phyloP scores from a whole-genome alignment of 2,113 vertebrate genomes.

The Sturnira hondurensis region DNA sequence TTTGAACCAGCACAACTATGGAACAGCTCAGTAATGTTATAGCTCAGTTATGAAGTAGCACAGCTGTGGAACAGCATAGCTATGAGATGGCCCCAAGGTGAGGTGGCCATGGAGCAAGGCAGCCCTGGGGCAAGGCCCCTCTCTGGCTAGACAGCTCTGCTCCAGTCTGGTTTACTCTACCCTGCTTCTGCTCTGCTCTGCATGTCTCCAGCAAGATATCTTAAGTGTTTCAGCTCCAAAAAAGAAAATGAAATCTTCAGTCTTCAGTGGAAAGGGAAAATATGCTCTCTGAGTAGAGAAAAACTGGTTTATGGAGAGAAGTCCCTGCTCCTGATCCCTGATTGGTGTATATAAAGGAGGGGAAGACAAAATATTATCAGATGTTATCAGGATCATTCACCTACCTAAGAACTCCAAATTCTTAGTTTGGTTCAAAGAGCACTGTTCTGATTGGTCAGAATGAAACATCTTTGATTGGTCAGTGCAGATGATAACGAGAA shows the following conservation, averaged over 20 bases:
- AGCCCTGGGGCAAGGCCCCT: neutral
- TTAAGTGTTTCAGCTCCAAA: neutral
- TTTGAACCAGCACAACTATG: neutral
- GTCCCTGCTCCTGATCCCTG: too few species aligned
- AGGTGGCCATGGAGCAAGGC: neutral
- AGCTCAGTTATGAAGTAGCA: neutral
- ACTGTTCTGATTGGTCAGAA: neutral
- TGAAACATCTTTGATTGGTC: neutral
- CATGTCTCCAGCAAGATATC: neutral
- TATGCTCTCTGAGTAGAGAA: neutral
- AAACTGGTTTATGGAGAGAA: too few species aligned
- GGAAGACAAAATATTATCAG: too few species aligned
- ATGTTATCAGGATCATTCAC: too few species aligned
- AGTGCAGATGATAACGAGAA: neutral
- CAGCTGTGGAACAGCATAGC: neutral
- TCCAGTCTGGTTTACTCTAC: neutral
- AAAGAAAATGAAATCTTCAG: neutral
- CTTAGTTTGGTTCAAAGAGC: neutral
- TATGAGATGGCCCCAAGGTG: neutral
- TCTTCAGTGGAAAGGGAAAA: neutral
- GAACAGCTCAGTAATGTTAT: neutral
- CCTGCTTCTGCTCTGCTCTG: neutral
- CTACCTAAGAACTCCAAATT: neutral
- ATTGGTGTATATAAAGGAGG: too few species aligned
- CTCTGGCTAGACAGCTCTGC: neutral